Evolutionary conservation across 2,113 vertebrate genomes (phyloP).

Genomic region (Tragelaphus scriptus): DNA sequence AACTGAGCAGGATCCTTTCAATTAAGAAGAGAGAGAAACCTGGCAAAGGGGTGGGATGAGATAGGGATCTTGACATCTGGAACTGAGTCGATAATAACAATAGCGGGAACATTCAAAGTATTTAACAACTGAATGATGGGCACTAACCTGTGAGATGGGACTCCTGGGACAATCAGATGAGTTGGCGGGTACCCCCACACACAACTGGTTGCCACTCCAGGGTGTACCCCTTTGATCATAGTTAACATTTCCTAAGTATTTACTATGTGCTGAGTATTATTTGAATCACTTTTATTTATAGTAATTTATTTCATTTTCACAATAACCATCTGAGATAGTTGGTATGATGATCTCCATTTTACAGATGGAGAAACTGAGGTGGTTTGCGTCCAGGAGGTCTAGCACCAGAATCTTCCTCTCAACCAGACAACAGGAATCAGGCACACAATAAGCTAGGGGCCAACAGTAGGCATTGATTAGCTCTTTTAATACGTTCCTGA

Average conservation of each 20-base stretch:
- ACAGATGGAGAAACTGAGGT: not conserved
- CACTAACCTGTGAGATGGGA: not conserved
- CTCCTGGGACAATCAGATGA: not conserved
- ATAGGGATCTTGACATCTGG: not conserved
- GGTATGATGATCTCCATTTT: not conserved
- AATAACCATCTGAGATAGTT: not conserved
- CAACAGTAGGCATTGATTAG: not conserved
- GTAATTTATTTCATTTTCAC: not conserved
- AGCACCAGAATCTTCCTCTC: not conserved
- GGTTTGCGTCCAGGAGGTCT: not conserved
- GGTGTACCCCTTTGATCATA: rapidly evolving
- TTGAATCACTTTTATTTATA: not conserved
- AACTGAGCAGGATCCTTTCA: not conserved
- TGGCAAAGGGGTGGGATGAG: not conserved
- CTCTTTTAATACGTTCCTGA: not conserved
- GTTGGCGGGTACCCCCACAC: not conserved
- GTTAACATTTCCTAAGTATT: not conserved
- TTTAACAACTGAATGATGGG: not conserved
- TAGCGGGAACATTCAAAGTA: not conserved
- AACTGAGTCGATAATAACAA: not conserved
- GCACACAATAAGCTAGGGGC: not conserved
- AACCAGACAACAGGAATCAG: not conserved
- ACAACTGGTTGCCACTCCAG: not conserved
- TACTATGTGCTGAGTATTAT: not conserved
- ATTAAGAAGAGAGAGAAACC: not conserved